Percentiles rank a stretch among this genome's conserved stretches.
Evolutionary conservation across 64 coral and sea anemone genomes (phyloP).

Genomic region (Actinia equina): DNA sequence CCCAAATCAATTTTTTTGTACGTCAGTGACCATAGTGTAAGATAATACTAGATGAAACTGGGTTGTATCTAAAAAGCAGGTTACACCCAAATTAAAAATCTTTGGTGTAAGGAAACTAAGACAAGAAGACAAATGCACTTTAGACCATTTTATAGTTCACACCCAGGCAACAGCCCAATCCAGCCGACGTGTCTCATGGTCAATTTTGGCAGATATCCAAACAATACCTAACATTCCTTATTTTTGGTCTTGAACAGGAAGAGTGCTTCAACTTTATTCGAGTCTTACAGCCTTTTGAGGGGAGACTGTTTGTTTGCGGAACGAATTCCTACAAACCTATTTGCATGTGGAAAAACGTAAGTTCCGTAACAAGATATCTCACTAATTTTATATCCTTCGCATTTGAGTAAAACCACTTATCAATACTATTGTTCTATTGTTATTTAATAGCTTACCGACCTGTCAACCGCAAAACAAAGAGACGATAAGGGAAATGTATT

Average conservation of each 20-base stretch:
- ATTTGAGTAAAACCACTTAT: not conserved
- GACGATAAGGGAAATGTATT: slow-evolving; percentile 32
- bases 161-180: not conserved
- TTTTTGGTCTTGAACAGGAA: slow-evolving; percentile 12
- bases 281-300: slow-evolving; percentile 27
- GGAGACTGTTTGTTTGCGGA: slow-evolving; percentile 35
- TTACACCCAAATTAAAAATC: too few relatives aligned
- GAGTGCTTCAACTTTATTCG: slow-evolving; percentile 31
- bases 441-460: slow-evolving; percentile 28
- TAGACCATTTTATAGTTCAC: too few relatives aligned
- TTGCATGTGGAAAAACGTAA: slow-evolving; percentile 58
- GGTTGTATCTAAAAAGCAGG: too few relatives aligned
- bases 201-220: not conserved
- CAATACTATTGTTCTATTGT: not conserved
- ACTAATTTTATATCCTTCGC: not conserved
- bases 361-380: not conserved
- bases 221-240: slow-evolving; percentile 5
- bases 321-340: not conserved
- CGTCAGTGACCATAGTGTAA: too few relatives aligned
- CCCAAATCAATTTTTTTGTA: not conserved
- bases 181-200: not conserved
- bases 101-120: too few relatives aligned
- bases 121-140: too few relatives aligned
- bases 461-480: slow-evolving; percentile 13
- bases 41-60: too few relatives aligned